A percentile compares a stretch with the other conserved stretches of the same genome.
Conservation (phyloP, 2,797 vertebrate species). For the Amniataba percoides region DNA sequence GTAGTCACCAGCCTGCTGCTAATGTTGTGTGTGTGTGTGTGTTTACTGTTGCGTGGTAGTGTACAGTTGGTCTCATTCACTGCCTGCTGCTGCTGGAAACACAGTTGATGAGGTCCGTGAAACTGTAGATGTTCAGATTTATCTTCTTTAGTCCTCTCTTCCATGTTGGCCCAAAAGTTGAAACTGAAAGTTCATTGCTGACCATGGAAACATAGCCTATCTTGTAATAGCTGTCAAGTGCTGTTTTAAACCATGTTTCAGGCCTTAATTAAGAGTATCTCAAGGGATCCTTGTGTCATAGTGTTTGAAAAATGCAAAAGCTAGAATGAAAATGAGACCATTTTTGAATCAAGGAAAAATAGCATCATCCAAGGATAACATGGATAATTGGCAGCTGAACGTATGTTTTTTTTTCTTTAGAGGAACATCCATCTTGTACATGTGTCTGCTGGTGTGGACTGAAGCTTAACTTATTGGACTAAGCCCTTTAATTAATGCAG, state of each 20-base stretch:
- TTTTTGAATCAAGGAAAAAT: background rate
- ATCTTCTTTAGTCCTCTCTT: background rate
- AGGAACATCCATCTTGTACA: constrained; percentile 20
- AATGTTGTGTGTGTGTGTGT: background rate
- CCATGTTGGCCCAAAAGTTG: background rate
- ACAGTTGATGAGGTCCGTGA: background rate
- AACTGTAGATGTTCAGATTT: background rate
- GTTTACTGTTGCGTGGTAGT: too few species aligned
- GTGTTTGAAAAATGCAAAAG: background rate
- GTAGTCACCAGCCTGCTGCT: background rate
- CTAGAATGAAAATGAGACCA: background rate
- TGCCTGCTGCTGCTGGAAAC: background rate
- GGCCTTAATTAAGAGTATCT: background rate
- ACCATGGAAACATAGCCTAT: background rate
- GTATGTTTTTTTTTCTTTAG: background rate
- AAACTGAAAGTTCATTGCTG: background rate
- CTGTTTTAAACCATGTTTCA: background rate
- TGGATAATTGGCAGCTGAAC: background rate
- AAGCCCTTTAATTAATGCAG: constrained; percentile 58
- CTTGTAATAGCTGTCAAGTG: background rate
- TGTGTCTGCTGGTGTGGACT: constrained; percentile 49
- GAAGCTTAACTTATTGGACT: constrained; percentile 50
- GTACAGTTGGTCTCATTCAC: too few species aligned
- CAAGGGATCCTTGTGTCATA: background rate
- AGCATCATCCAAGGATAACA: background rate